Percentiles rank a stretch among this genome's conserved stretches.
phyloP scores from a whole-genome alignment of 2,888 invertebrate genomes.

The Meliscaeva auricollis region DNA sequence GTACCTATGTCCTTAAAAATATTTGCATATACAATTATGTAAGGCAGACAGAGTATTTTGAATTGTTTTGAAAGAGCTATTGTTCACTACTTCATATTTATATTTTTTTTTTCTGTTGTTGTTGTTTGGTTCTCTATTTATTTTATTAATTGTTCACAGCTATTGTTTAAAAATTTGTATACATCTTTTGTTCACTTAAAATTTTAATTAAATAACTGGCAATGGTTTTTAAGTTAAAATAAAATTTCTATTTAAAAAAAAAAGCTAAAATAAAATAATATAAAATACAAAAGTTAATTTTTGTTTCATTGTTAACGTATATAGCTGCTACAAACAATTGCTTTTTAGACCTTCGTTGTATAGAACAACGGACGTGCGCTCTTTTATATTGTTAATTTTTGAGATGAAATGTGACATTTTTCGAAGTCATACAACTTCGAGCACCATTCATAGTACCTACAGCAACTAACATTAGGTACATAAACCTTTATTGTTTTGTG shows the following conservation, averaged over 20 bases:
- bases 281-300: conserved; percentile 15
- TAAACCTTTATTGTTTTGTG: background rate
- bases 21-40: background rate
- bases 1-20: background rate
- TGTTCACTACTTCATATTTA: background rate
- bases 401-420: conserved; percentile 5
- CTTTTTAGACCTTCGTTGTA: background rate
- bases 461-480: no score
- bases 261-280: no score
- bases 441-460: no score
- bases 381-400: background rate
- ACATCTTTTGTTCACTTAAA: conserved; percentile 12
- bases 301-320: conserved; percentile 17
- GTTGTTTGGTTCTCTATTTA: no score
- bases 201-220: conserved; percentile 29
- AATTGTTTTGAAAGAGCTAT: background rate
- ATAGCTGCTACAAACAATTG: conserved; percentile 10
- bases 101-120: no score
- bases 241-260: background rate
- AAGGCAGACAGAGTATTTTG: background rate
- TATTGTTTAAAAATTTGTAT: conserved; percentile 2
- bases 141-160: background rate
- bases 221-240: conserved; percentile 1
- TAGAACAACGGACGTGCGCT: background rate
- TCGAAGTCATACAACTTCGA: background rate